Evolutionary conservation across 2,797 vertebrate genomes (phyloP).

Genomic region (Clarias pachynema): DNA sequence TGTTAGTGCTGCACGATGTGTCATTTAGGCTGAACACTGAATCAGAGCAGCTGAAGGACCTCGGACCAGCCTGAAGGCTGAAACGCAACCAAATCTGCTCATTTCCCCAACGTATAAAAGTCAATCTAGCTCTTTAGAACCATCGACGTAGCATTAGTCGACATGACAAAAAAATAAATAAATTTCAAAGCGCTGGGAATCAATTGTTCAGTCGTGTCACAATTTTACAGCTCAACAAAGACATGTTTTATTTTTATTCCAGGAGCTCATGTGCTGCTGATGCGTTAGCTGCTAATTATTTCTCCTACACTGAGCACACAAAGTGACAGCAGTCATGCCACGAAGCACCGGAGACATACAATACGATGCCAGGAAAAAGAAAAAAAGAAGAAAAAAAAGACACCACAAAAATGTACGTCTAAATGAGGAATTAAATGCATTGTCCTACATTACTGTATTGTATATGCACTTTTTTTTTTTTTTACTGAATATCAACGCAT

Average conservation of each 20-base stretch:
- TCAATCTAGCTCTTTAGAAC: background rate
- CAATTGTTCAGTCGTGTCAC: constrained; percentile 1
- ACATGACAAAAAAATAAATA: background rate
- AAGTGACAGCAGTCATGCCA: constrained; percentile 27
- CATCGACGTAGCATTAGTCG: background rate
- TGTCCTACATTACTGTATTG: constrained; percentile 33
- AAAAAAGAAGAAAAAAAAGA: no score
- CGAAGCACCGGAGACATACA: constrained; percentile 24
- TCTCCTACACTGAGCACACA: constrained; percentile 21
- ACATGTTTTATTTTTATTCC: constrained; percentile 25
- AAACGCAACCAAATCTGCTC: background rate
- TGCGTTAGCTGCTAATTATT: constrained; percentile 20
- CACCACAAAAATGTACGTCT: constrained; percentile 26
- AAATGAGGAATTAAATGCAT: constrained; percentile 30
- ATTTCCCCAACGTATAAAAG: background rate
- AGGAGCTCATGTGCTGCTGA: background rate
- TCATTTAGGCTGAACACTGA: background rate
- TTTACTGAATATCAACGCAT: background rate
- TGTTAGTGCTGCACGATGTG: background rate
- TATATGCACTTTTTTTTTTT: no score
- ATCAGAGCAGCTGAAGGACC: background rate
- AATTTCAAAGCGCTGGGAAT: constrained; percentile 13
- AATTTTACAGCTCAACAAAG: constrained; percentile 8
- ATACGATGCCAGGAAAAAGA: background rate
- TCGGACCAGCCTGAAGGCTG: background rate